A percentile compares a stretch with the other conserved stretches of the same genome.
Conservation (phyloP, 1,140 invertebrate genomes). For the Meloidogyne hapla region DNA sequence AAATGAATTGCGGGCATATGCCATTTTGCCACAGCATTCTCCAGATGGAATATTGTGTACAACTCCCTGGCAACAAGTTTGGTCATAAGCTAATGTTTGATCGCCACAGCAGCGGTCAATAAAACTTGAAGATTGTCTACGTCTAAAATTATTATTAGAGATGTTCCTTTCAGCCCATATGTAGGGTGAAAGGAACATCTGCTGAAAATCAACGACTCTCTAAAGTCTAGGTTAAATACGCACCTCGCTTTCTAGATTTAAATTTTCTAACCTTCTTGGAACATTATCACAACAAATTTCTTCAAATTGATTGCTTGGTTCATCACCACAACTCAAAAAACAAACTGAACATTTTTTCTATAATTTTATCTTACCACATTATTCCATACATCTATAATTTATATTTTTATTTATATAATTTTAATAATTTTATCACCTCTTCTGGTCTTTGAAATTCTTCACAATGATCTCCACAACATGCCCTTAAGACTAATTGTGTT, state of each 20-base stretch:
- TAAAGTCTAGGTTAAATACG: no score
- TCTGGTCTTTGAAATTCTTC: constrained; percentile 48
- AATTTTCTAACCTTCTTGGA: constrained; percentile 27
- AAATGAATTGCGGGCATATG: constrained; percentile 51
- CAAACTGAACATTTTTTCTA: neutral
- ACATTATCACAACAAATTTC: constrained; percentile 55
- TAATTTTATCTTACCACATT: constrained; percentile 25
- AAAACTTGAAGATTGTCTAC: constrained; percentile 38
- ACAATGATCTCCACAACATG: constrained; percentile 50
- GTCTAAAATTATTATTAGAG: constrained; percentile 3
- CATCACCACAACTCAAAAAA: constrained; percentile 37
- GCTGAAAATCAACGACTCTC: no score
- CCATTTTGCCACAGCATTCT: constrained; percentile 48
- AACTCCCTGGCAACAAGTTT: constrained; percentile 54
- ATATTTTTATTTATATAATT: neutral
- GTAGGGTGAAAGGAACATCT: neutral
- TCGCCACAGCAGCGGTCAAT: constrained; percentile 51
- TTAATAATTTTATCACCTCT: constrained; percentile 23
- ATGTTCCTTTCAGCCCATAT: no score
- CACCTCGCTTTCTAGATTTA: neutral
- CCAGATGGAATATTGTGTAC: constrained; percentile 53
- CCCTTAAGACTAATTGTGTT: constrained; percentile 33
- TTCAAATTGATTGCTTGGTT: constrained; percentile 54
- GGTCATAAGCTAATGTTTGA: constrained; percentile 52
- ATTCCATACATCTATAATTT: constrained; percentile 50